phyloP scores from a whole-genome alignment of 2,113 vertebrate genomes.

The Nothocercus julius region DNA sequence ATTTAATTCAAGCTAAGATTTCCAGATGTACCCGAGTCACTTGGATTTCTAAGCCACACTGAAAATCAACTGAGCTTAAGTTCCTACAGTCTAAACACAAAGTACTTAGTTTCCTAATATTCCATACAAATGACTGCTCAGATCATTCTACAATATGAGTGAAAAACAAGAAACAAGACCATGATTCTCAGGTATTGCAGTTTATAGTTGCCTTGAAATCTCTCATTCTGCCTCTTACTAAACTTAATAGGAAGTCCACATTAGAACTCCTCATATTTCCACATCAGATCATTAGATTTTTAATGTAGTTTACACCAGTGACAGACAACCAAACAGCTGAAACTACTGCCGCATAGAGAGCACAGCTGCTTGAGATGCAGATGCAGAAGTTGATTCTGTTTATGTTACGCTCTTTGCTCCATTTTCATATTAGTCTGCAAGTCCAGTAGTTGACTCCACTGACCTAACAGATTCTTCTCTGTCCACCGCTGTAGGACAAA shows the following conservation, averaged over 20 bases:
- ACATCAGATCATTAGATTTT: neutral
- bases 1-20: neutral
- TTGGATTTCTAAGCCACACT: neutral
- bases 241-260: neutral
- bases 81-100: neutral
- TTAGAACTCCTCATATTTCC: neutral
- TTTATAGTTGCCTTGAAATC: neutral
- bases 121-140: neutral
- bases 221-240: neutral
- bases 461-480: neutral
- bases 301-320: neutral
- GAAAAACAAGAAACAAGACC: neutral
- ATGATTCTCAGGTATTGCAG: neutral
- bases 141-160: neutral
- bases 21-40: neutral
- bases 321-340: neutral
- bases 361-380: neutral
- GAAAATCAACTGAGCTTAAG: neutral
- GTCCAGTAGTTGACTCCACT: no score
- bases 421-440: neutral
- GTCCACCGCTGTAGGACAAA: neutral
- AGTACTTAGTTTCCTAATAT: neutral
- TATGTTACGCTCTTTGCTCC: neutral
- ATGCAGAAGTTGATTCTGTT: neutral
- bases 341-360: neutral